phyloP scores from a whole-genome alignment of 2,888 invertebrate genomes.

The Flabesymbios commensalis region DNA sequence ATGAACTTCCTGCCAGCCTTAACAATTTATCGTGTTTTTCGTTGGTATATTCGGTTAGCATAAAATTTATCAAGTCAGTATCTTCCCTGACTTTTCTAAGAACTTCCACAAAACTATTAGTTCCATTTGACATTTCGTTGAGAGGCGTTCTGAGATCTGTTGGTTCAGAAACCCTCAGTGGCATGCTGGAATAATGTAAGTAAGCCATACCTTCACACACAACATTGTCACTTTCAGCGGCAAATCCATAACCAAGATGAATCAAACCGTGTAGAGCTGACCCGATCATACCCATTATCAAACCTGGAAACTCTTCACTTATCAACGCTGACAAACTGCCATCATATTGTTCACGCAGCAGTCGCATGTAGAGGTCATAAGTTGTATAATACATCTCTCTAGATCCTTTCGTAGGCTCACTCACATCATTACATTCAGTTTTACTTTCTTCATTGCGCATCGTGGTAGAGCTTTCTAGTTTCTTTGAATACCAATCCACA shows the following conservation, averaged over 20 bases:
- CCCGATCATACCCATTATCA: neutral
- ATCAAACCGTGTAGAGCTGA: conserved; percentile 9
- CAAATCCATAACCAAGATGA: conserved; percentile 8
- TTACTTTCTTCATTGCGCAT: too few relatives aligned
- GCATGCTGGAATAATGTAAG: conserved; percentile 10
- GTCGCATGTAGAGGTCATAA: neutral
- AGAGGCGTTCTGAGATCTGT: neutral
- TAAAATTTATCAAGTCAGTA: too few relatives aligned
- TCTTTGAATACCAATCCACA: neutral
- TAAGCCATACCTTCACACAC: conserved; percentile 15
- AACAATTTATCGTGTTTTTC: too few relatives aligned
- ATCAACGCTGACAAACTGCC: neutral
- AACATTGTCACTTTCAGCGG: neutral
- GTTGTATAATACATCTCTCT: neutral
- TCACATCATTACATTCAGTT: too few relatives aligned
- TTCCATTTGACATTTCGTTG: too few relatives aligned
- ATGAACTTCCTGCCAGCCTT: too few relatives aligned
- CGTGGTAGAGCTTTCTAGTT: too few relatives aligned
- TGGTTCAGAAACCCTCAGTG: neutral
- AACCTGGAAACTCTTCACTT: neutral
- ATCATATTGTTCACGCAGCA: neutral
- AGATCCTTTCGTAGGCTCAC: too few relatives aligned
- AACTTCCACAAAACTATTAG: too few relatives aligned
- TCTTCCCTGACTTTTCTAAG: too few relatives aligned
- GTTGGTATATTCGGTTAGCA: too few relatives aligned